Conservation (phyloP, 2,113 vertebrate species). For the Campylomormyrus tamandua region DNA sequence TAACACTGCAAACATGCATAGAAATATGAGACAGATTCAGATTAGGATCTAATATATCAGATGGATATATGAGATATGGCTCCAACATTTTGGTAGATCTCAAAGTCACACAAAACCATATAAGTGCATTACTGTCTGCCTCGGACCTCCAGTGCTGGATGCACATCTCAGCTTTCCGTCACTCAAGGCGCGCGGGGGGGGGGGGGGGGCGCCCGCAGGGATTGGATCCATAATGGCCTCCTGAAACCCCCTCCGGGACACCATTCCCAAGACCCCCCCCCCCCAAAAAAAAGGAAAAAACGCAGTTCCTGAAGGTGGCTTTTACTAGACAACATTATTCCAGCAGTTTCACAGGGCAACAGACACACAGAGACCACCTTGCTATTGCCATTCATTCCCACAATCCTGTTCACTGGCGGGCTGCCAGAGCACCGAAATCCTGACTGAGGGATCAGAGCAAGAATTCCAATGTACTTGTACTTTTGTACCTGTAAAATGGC, state of each 20-base stretch:
- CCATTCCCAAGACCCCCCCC: background rate
- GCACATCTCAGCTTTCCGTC: constrained; percentile 2
- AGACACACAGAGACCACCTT: constrained; percentile 58
- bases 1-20: background rate
- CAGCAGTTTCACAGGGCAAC: constrained; percentile 52
- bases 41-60: background rate
- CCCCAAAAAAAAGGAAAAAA: background rate
- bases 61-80: background rate
- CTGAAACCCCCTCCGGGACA: constrained; percentile 37
- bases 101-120: background rate
- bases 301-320: constrained; percentile 52
- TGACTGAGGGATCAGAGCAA: background rate
- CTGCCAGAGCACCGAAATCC: constrained; percentile 51
- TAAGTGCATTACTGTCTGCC: background rate
- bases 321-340: constrained; percentile 53
- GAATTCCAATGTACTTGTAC: background rate
- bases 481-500: background rate
- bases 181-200: constrained; percentile 27
- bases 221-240: constrained; percentile 33
- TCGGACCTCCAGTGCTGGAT: background rate
- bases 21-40: background rate
- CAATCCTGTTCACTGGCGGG: constrained; percentile 55
- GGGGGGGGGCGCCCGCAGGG: background rate
- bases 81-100: background rate
- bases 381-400: constrained; percentile 44